Base-by-base conservation (phyloP, 2,113 vertebrate genomes). In the Chloebia gouldiae region DNA sequence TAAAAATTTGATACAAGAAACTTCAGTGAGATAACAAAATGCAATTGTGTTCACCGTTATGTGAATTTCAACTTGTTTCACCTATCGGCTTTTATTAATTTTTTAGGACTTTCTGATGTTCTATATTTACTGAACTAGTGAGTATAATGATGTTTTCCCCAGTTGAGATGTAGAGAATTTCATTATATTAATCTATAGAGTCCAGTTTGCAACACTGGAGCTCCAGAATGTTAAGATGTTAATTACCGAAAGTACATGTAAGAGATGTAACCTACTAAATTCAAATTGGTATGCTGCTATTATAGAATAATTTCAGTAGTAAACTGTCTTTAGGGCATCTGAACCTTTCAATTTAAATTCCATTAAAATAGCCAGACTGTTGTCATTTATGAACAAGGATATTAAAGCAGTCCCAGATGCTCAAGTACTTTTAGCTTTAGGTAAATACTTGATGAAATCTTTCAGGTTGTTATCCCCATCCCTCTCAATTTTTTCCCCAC, bases 401-500 rank as follows among this genome's bases (percentile, higher is more conserved):
- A 59, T 81, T 89, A 87, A 78, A 68, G 50, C 39, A 60, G 13
- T 63, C 81, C 7, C 14, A 39, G 42, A 39, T 90, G 18, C 31
- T 92, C 3, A 40, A 56, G 21, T 88, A 63, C 7, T 20, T 90
- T 59, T 53, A 85, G 31, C 19, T 87, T 57, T 59, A 35, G 56
- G 63, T 70, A 87, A 82, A 77, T 82, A 66, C 47, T 75, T 56
- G 50, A 54, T 57, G 8, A 42, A 61, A 19, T 27, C 4, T 13
- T 53, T 56, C 33, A 28, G 9, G n/a, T 71, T 63, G 27, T 83
- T 45, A 37, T 69, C 19, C n/a, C 47, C 13, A 15, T 3, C 7
- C 3, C 14, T 4, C 22, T 16, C 7, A 8, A 27, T 11, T 17
- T 73, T 23, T 35, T 31, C 1, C 10, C 6, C 6, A 3, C 2